Conservation (phyloP, 2,797 vertebrate genomes). For the Carcharodon carcharias region DNA sequence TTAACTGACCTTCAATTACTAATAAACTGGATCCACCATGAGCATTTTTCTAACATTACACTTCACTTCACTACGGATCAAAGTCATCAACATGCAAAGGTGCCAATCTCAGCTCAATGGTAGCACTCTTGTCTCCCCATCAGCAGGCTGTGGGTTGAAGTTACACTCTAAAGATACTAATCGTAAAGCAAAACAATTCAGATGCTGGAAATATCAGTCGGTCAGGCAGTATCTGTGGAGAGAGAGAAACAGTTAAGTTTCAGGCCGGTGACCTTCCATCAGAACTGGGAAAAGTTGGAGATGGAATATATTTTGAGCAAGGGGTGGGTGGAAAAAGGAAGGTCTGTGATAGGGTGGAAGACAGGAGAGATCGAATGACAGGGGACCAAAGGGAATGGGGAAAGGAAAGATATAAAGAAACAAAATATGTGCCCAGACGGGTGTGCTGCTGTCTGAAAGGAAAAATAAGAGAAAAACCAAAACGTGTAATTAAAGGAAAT, state of each 20-base stretch:
- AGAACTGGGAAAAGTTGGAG: too few relatives aligned
- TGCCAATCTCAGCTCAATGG: not conserved
- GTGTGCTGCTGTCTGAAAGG: too few relatives aligned
- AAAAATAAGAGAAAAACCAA: too few relatives aligned
- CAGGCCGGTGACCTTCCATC: not conserved
- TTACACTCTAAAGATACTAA: not conserved
- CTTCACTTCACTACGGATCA: not conserved
- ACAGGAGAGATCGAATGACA: too few relatives aligned
- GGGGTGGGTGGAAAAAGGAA: too few relatives aligned
- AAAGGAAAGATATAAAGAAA: too few relatives aligned
- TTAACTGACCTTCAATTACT: slow-evolving; percentile 14
- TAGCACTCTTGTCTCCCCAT: not conserved
- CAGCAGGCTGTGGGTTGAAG: not conserved
- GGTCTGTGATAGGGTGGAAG: too few relatives aligned
- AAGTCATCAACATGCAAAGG: not conserved
- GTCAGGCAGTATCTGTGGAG: not conserved
- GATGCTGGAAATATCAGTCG: not conserved
- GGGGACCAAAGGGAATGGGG: too few relatives aligned
- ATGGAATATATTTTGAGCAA: too few relatives aligned
- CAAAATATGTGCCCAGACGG: too few relatives aligned
- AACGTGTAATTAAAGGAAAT: too few relatives aligned
- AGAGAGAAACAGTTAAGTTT: not conserved
- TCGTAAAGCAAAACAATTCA: not conserved
- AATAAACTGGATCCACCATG: slow-evolving; percentile 21
- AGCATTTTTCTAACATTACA: not conserved